A percentile compares a stretch with the other conserved stretches of the same genome.
These are phyloP conservation scores for Pogona vitticeps DNA, from an alignment of 2,113 vertebrate genomes.

Conservation along the genomic window DNA sequence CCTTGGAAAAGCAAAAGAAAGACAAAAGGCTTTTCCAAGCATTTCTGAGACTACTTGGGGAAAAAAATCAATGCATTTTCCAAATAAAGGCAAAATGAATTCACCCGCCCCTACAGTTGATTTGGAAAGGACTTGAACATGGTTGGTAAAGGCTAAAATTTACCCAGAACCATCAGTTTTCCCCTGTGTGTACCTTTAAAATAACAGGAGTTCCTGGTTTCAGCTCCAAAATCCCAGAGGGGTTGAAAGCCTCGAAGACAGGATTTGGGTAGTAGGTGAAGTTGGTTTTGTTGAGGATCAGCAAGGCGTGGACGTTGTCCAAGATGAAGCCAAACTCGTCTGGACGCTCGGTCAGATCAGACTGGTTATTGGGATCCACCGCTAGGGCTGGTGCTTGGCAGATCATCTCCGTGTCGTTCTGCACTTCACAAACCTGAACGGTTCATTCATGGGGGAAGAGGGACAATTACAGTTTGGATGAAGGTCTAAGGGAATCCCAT, in stretches of 20 bases:
- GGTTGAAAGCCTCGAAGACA: conserved; percentile 89
- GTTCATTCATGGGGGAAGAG: not conserved
- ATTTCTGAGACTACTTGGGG: not conserved
- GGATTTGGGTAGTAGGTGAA: conserved; percentile 97
- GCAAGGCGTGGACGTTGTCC: conserved; percentile 89
- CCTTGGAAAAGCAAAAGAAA: not conserved
- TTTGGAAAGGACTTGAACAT: not conserved
- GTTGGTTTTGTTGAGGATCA: conserved; percentile 92
- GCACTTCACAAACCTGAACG: conserved; percentile 85
- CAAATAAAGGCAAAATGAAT: no score
- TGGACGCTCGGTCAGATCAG: conserved; percentile 85
- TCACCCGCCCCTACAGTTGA: no score
- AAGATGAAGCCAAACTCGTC: conserved; percentile 97
- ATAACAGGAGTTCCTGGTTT: conserved; percentile 97
- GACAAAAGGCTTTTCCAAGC: no score
- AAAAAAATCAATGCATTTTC: not conserved
- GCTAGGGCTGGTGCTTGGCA: conserved; percentile 91
- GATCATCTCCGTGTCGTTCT: conserved; percentile 90
- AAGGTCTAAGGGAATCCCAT: no score
- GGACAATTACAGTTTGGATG: not conserved
- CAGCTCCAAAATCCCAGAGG: conserved; percentile 91
- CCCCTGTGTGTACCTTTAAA: conserved; percentile 83
- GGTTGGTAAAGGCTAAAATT: not conserved
- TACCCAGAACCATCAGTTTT: not conserved
- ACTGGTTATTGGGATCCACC: conserved; percentile 81